phyloP scores from a whole-genome alignment of 2,113 vertebrate genomes.

The Clarias gariepinus region DNA sequence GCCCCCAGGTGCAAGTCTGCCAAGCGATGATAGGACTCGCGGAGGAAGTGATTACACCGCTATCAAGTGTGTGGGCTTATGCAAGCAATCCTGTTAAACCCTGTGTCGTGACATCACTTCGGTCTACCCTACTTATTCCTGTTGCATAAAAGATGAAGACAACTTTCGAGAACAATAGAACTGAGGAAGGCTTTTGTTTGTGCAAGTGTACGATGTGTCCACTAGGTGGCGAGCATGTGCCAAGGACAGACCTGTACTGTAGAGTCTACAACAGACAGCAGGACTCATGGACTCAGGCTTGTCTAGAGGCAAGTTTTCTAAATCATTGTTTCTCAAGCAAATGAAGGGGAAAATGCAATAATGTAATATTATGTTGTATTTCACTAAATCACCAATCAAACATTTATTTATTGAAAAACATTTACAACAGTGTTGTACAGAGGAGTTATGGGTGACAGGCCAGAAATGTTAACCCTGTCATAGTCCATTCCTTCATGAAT shows the following conservation, averaged over 20 bases:
- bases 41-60: neutral
- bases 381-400: too few species aligned
- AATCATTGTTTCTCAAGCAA: neutral
- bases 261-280: neutral
- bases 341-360: neutral
- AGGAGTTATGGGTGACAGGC: neutral
- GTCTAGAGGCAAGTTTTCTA: neutral
- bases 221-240: conserved; percentile 64
- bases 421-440: neutral
- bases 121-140: neutral
- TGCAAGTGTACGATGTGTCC: conserved; percentile 15
- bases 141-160: neutral
- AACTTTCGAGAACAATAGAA: neutral
- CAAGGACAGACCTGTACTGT: conserved; percentile 38
- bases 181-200: neutral
- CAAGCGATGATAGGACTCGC: neutral
- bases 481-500: neutral
- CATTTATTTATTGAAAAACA: neutral
- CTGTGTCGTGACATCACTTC: neutral
- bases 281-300: neutral
- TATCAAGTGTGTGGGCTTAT: neutral
- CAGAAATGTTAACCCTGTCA: neutral
- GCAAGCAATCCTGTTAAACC: neutral
- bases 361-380: too few species aligned
- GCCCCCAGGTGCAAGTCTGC: neutral